Base-by-base conservation (phyloP, 2,113 vertebrate species). In the Carlito syrichta region DNA sequence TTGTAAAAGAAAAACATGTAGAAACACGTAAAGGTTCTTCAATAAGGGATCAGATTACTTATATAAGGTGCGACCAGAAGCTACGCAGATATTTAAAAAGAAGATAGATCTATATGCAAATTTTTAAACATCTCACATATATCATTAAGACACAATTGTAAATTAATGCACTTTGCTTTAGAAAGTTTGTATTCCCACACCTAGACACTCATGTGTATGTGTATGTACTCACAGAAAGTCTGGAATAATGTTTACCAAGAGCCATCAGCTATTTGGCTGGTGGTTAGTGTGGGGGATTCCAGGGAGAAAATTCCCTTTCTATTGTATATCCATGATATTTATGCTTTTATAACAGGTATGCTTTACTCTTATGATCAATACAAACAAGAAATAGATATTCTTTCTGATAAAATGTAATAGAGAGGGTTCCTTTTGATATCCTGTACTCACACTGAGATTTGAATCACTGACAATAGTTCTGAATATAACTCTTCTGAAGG, bases 341-440 rank as follows among this genome's bases (percentile, higher is more conserved):
- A 68, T 74, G 45, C 69, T 88, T 95, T 89, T 89, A 82, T 71
- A 71, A 63, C 17, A 88, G 58, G 48, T 19, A 16, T 81, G 43
- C 17, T 2, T 60, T 58, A 62, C 54, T 68, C 60, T 79, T 50
- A 22, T 91, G 27, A 85, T 92, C 27, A 92, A 22, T 73, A 43
- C 48, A 94, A 92, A 56, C 9, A 86, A 56, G 60, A 77, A 48
- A 56, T 69, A 62, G 23, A 62, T 22, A 43, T 30, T 82, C 11
- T 95, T 95, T 94, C 89, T 30, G 40, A 91, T 40, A 74, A 88
- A 76, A n/a, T n/a, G 52, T 90, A 66, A 50, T n/a, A 74, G 13
- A 84, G 56, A 13, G 27, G 35, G 27, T 73, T 22, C 19, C 94
- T 87, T 84, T 45, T 71, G 23, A 69, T 68, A 38, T 52, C 10